phyloP scores from a whole-genome alignment of 1,140 invertebrate species.

The Phymorhynchus buccinoides region DNA sequence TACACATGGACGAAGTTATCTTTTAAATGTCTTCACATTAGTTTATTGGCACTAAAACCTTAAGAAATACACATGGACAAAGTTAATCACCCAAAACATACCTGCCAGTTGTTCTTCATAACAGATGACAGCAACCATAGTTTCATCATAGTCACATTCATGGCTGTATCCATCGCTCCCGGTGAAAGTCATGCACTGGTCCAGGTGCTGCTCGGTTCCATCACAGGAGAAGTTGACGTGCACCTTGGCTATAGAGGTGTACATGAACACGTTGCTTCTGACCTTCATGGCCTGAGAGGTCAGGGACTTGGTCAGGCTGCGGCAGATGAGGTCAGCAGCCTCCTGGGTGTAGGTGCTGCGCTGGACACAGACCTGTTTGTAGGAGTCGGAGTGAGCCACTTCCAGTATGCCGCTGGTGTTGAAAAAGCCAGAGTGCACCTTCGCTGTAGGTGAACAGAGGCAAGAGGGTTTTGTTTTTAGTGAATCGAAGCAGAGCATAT shows the following conservation, averaged over 20 bases:
- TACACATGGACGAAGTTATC: too few species aligned
- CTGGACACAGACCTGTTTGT: background rate
- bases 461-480: too few species aligned
- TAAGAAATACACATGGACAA: too few species aligned
- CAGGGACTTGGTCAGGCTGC: background rate
- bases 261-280: background rate
- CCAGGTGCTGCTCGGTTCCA: conserved; percentile 7
- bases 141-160: background rate
- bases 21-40: too few species aligned
- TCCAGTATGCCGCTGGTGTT: background rate
- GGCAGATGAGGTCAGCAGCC: background rate
- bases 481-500: too few species aligned
- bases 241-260: background rate
- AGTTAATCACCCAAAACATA: too few species aligned
- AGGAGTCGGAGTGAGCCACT: background rate
- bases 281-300: background rate
- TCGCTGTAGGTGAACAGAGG: too few species aligned
- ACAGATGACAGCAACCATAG: background rate
- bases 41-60: too few species aligned
- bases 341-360: background rate
- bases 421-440: too few species aligned
- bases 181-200: background rate
- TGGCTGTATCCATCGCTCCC: too few species aligned
- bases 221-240: conserved; percentile 6
- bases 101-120: conserved; percentile 9